Conservation (phyloP, 2,797 vertebrate species). For the Notolepis coatsorum region DNA sequence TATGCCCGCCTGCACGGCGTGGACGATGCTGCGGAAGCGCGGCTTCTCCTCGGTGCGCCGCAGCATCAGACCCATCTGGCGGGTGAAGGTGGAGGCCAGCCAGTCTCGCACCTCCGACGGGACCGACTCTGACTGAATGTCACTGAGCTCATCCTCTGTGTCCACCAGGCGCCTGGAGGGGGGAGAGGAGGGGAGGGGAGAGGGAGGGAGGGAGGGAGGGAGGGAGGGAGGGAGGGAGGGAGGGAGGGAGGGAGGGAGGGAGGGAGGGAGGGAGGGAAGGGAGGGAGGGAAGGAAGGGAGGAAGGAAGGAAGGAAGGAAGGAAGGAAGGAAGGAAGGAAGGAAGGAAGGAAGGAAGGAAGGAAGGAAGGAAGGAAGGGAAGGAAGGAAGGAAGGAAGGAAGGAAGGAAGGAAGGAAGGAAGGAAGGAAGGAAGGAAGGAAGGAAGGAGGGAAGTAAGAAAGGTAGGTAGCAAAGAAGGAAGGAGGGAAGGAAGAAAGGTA, state of each 20-base stretch:
- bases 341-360: conserved; percentile 1
- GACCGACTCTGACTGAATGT: conserved; percentile 95
- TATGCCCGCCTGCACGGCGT: conserved; percentile 97
- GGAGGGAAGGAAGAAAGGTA: too few species aligned
- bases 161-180: conserved; percentile 91
- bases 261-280: background rate
- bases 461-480: too few species aligned
- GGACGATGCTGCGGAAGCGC: conserved; percentile 95
- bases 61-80: conserved; percentile 98
- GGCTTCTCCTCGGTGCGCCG: conserved; percentile 94
- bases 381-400: too few species aligned
- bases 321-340: background rate
- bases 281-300: background rate
- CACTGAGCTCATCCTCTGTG: conserved; percentile 97
- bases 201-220: background rate
- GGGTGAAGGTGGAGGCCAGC: conserved; percentile 97
- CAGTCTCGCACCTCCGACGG: conserved; percentile 97
- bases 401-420: too few species aligned
- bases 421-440: too few species aligned
- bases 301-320: background rate
- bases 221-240: background rate
- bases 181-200: background rate
- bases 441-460: too few species aligned
- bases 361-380: too few species aligned
- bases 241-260: background rate